Evolutionary conservation across 2,113 vertebrate species (phyloP).

Genomic region (Nycticebus coucang): DNA sequence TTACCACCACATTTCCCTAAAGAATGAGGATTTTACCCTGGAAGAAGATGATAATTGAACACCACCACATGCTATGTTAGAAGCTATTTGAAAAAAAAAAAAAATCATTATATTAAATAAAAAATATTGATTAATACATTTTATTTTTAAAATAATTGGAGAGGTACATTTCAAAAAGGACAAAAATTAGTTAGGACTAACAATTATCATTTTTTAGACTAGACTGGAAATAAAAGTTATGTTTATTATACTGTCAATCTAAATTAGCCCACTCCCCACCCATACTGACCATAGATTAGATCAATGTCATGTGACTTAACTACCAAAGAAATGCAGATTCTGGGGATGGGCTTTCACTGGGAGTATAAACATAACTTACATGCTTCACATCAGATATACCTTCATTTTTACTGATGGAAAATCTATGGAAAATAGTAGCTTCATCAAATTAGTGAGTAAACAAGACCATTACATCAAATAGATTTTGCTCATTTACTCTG

Average conservation of each 20-base stretch:
- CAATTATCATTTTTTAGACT: not conserved
- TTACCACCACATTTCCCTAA: not conserved
- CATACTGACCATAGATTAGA: not conserved
- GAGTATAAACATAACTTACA: not conserved
- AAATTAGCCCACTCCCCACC: not conserved
- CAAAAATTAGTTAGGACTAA: not conserved
- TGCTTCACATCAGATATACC: not conserved
- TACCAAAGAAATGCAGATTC: not conserved
- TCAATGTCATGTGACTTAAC: not conserved
- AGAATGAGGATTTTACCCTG: not conserved
- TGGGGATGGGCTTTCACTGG: not conserved
- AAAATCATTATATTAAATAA: not conserved
- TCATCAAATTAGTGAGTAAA: conserved; percentile 31
- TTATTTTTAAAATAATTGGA: not conserved
- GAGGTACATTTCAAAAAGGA: not conserved
- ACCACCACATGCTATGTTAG: not conserved
- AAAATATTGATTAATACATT: not conserved
- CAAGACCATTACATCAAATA: conserved; percentile 39
- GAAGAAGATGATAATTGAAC: not conserved
- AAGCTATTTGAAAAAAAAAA: not conserved
- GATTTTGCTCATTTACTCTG: conserved; percentile 46
- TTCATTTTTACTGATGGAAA: conserved; percentile 31
- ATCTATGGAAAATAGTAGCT: conserved; percentile 7
- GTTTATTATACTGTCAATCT: not conserved
- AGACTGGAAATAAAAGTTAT: not conserved